A percentile compares a stretch with the other conserved stretches of the same genome.
phyloP scores from a whole-genome alignment of 2,888 invertebrate species.

The Polyommatus icarus region DNA sequence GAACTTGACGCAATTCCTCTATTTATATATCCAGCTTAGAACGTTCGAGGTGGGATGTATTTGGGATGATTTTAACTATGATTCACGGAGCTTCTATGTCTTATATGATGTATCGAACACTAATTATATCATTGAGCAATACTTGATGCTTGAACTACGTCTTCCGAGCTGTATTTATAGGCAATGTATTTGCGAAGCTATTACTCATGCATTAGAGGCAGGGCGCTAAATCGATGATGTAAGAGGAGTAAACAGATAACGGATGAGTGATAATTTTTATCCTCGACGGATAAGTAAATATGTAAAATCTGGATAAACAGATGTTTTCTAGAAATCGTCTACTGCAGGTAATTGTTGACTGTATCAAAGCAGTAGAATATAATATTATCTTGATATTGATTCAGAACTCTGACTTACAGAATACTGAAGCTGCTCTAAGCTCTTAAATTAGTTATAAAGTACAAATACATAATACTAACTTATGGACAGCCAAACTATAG shows the following conservation, averaged over 20 bases:
- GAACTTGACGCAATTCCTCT: conserved; percentile 38
- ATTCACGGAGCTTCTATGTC: conserved; percentile 19
- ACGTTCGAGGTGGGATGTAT: conserved; percentile 49
- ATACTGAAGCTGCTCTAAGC: too few species aligned
- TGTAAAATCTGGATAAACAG: neutral
- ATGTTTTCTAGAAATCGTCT: neutral
- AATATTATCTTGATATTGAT: too few species aligned
- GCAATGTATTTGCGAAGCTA: neutral
- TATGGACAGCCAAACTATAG: too few species aligned
- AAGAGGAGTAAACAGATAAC: conserved; percentile 9
- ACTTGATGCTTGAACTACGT: conserved; percentile 14
- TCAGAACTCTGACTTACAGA: too few species aligned
- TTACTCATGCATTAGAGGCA: conserved; percentile 16
- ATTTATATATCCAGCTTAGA: conserved; percentile 49
- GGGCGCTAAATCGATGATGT: neutral
- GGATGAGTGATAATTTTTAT: neutral
- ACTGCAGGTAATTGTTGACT: too few species aligned
- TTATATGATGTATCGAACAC: conserved; percentile 28
- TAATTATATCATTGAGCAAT: conserved; percentile 29
- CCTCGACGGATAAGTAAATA: neutral
- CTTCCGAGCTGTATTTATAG: conserved; percentile 20
- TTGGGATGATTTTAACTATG: conserved; percentile 30
- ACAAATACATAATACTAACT: too few species aligned
- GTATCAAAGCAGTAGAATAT: too few species aligned
- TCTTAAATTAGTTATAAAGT: too few species aligned